Base-by-base conservation (phyloP, 2,888 invertebrate genomes). In the Apomyelois bistriatella region DNA sequence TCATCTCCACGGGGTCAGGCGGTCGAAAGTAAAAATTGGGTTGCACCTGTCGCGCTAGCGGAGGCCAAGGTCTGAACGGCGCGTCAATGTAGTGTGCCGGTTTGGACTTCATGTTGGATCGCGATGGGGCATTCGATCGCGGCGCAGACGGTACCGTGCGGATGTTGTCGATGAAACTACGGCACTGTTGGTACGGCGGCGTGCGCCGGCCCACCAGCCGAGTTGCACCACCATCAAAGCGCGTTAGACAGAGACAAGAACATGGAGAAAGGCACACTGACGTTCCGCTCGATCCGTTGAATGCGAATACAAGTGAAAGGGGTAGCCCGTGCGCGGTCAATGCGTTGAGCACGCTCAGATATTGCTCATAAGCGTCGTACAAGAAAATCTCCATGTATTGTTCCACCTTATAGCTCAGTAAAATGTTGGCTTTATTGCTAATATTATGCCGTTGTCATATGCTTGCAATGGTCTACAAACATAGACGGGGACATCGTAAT, bases 71-170 rank as follows among this genome's bases (percentile, higher is more conserved):
- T 64, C 94, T 91, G 69, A 89, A 89, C 75, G 89, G 86, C 66
- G 84, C 78, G 69, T 90, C 90, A 59, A 82, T 75, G 78, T 84
- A 85, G 64, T 89, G 92, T 72, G 84, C 82, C 70, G 86, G 92
- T 82, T 91, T 93, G 75, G 93, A 94, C 90, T 93, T 93, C 79
- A 94, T 91, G 76, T 93, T 68, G 91, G 84, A 81, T 93, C 93
- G 72, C 93, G 79, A 74, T 74, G 73, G 76, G 70, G 74, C 85
- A 86, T 82, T 81, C 79, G 80, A 80, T 74, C 84, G 82, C 82
- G 70, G 73, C 73, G 76, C 64, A 66, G 70, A 74, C 78, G 76
- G 81, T 82, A 77, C 84, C 85, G 86, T 86, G 86, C 85, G 86
- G 85, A 82, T 82, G 77, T 82, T 72, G 70, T 76, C 80, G 82